Evolutionary conservation across 2,888 invertebrate species (phyloP).

Genomic region (Rosalia funebris): DNA sequence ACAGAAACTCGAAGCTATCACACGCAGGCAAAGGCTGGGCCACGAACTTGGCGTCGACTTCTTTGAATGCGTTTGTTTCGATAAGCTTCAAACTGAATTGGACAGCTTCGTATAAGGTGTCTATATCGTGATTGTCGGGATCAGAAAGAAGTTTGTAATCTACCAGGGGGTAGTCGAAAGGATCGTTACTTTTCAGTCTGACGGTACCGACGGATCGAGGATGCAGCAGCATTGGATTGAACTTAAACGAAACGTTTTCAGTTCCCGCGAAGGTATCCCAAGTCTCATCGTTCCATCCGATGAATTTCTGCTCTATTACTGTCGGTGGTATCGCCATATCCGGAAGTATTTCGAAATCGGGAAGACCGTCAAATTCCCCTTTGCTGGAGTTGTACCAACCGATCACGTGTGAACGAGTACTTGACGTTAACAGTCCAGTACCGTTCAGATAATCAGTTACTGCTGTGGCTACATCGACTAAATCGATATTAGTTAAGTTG

Average conservation of each 20-base stretch:
- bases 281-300: background rate
- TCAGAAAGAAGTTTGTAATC: slow-evolving; percentile 74
- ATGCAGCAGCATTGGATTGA: too few species aligned
- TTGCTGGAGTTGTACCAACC: slow-evolving; percentile 4
- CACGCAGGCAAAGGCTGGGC: slow-evolving; percentile 32
- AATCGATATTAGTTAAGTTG: slow-evolving; percentile 73
- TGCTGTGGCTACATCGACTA: slow-evolving; percentile 62
- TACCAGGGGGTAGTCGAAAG: slow-evolving; percentile 64
- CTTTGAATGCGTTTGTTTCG: slow-evolving; percentile 66
- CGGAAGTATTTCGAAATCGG: background rate
- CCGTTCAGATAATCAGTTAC: slow-evolving; percentile 64
- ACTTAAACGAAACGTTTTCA: slow-evolving; percentile 19
- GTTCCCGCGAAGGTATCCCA: background rate
- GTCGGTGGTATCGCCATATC: background rate
- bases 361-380: background rate
- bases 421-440: slow-evolving; percentile 24
- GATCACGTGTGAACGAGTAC: background rate
- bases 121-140: slow-evolving; percentile 63
- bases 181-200: slow-evolving; percentile 34
- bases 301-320: slow-evolving; percentile 24
- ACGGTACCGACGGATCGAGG: slow-evolving; percentile 38
- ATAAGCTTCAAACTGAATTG: slow-evolving; percentile 61
- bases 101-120: slow-evolving; percentile 67
- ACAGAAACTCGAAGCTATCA: slow-evolving; percentile 17
- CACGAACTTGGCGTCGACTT: slow-evolving; percentile 65